Conservation (phyloP, 2,888 invertebrate genomes). For the Anodontia alba region DNA sequence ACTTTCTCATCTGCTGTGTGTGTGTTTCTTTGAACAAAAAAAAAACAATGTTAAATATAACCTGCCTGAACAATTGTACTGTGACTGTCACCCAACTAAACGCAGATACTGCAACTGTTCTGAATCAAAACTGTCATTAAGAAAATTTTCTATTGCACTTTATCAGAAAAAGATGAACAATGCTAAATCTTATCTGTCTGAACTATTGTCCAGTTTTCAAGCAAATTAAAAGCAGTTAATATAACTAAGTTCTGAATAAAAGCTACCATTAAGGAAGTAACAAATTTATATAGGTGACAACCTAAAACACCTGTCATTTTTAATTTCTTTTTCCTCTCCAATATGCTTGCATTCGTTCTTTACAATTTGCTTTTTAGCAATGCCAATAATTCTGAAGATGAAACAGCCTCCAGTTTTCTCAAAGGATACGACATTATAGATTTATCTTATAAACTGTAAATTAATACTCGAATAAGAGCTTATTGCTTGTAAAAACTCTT, state of each 20-base stretch:
- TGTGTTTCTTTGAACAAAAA: too few species aligned
- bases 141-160: too few species aligned
- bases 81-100: too few species aligned
- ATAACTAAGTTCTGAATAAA: neutral
- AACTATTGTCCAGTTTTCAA: neutral
- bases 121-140: too few species aligned
- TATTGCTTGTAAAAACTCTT: neutral
- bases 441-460: neutral
- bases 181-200: neutral
- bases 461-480: neutral
- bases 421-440: neutral
- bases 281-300: neutral
- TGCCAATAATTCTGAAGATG: neutral
- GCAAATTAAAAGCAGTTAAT: neutral
- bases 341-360: neutral
- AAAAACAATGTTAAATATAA: too few species aligned
- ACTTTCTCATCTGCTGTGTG: too few species aligned
- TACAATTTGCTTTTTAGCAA: neutral
- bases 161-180: too few species aligned
- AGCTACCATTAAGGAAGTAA: neutral
- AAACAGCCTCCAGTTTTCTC: constrained; percentile 5
- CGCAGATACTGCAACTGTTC: too few species aligned
- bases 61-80: too few species aligned
- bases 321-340: neutral
- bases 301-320: neutral